These are phyloP conservation scores for Falcunculus frontatus DNA, from an alignment of 2,113 vertebrate genomes.

Conservation along the genomic window DNA sequence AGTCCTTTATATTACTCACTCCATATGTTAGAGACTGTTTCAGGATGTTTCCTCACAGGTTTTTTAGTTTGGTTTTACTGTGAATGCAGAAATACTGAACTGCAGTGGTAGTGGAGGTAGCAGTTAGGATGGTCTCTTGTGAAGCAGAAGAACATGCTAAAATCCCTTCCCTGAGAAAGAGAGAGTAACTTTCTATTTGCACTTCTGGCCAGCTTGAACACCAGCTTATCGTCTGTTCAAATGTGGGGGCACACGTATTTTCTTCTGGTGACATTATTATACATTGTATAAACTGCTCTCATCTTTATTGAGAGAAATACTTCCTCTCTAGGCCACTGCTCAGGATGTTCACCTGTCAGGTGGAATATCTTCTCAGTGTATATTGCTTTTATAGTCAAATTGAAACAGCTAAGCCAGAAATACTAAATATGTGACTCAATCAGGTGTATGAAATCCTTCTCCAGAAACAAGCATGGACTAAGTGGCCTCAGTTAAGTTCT, in stretches of 20 bases:
- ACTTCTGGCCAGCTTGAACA: not conserved
- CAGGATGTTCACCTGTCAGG: not conserved
- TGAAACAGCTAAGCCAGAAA: not conserved
- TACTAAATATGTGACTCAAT: not conserved
- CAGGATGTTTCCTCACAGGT: not conserved
- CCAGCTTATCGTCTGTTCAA: accelerated
- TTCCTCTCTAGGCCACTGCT: not conserved
- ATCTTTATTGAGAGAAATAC: not conserved
- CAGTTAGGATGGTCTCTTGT: not conserved
- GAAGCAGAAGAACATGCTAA: not conserved
- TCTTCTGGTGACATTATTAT: not conserved
- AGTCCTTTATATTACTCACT: not conserved
- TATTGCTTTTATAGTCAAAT: not conserved
- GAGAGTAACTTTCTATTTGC: not conserved
- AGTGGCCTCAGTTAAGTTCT: not conserved
- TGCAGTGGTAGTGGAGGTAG: not conserved
- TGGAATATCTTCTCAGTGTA: not conserved
- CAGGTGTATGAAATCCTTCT: not conserved
- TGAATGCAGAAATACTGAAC: not conserved
- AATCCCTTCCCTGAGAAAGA: not conserved
- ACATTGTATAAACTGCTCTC: not conserved
- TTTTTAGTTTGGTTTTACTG: not conserved
- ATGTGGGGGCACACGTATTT: not conserved
- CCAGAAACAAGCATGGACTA: not conserved
- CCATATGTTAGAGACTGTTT: not conserved